Evolutionary conservation across 92 coral and sea anemone genomes (phyloP), one percentile per base, ranked within the genome.

Genomic region (Epizoanthus stellaris): DNA sequence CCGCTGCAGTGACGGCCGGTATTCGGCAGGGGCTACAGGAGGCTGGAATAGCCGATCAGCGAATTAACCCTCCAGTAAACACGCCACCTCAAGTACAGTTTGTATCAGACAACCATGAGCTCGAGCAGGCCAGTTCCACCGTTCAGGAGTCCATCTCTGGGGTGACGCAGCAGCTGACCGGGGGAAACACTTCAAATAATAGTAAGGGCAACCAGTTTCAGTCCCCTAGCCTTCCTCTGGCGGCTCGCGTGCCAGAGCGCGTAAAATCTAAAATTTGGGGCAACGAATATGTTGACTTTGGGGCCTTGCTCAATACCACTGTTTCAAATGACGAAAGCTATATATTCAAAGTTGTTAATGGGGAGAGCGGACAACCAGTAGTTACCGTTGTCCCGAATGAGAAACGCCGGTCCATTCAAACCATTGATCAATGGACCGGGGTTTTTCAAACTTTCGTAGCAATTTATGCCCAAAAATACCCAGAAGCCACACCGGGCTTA

Each of bases 331-430:
- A 77, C 15, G 67, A 77, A 2, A 58, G 67, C 20, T 77, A 77
- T 77, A 47, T 47, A 10, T 77, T 77, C 14, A 40, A 77, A 25
- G 16, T 77, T 0, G 52, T 58, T 19, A 57, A 66, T 14, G 68
- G 68, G 36, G 82, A 62, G n/a, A 62, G 3, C 7, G 84, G 82
- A 25, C 82, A 77, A 77, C 82, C 45, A 1, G 70, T 61, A 1
- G 34, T 77, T 0, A 23, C 82, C 13, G 45, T 75, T 0, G 81
- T 75, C 3, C 81, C 81, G 3, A 57, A 56, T 14, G 49, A 76
- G 6, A 76, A 76, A 56, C 66, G 47, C 43, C 67, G 43, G 21
- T 3, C 67, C 36, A 56, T 76, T 23, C 65, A 79, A 16, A 77
- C 58, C 38, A 77, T 58, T 15, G 70, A 77, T 6, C 68, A 58